Evolutionary conservation across 1,140 invertebrate species (phyloP).

Genomic region (Heliconius eleuchia): DNA sequence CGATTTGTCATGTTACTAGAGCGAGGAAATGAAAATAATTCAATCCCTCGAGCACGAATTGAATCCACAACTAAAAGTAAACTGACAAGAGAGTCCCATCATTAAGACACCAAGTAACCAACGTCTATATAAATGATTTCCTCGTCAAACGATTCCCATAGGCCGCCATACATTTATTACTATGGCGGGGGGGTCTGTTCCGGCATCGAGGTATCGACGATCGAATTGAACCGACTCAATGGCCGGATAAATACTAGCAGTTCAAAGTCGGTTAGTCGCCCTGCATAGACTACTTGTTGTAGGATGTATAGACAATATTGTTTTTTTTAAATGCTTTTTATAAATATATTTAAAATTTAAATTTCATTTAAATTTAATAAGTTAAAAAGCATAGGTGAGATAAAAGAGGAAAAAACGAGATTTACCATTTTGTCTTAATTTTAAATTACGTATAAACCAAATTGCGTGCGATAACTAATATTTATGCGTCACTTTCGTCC

Average conservation of each 20-base stretch:
- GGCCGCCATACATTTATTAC: conserved; percentile 23
- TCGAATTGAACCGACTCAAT: conserved; percentile 36
- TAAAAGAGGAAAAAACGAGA: too few species aligned
- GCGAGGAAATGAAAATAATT: too few species aligned
- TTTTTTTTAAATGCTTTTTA: too few species aligned
- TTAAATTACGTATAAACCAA: too few species aligned
- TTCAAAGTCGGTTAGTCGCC: conserved; percentile 39
- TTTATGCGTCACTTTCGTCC: too few species aligned
- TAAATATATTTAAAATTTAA: too few species aligned
- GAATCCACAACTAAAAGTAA: neutral
- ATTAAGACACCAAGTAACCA: neutral
- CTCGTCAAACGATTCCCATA: neutral
- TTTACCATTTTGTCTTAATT: too few species aligned
- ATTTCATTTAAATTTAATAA: too few species aligned
- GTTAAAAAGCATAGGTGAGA: too few species aligned
- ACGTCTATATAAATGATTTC: neutral
- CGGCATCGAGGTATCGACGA: conserved; percentile 26
- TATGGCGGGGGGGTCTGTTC: conserved; percentile 18
- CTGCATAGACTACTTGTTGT: conserved; percentile 18
- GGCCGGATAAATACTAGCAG: conserved; percentile 35
- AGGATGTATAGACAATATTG: neutral
- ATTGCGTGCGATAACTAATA: too few species aligned
- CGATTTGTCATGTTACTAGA: too few species aligned
- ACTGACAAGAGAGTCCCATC: neutral
- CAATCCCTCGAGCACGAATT: neutral